Conservation (phyloP, 2,888 invertebrate genomes). For the Barypeithes pellucidus region DNA sequence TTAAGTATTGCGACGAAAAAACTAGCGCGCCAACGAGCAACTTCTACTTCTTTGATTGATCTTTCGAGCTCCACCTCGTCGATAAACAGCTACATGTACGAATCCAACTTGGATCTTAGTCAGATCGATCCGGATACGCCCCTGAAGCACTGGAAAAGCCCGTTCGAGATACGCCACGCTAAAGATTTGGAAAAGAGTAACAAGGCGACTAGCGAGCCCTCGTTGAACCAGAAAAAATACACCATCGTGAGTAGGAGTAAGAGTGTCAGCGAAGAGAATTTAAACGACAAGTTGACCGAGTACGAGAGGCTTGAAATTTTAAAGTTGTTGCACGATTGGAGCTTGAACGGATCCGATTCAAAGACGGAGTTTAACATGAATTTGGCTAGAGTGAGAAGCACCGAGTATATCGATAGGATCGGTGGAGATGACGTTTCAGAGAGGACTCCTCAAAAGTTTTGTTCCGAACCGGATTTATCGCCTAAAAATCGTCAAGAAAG, state of each 20-base stretch:
- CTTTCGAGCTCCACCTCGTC: constrained; percentile 70
- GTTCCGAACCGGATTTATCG: constrained; percentile 66
- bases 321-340: constrained; percentile 69
- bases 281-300: constrained; percentile 67
- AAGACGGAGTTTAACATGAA: constrained; percentile 63
- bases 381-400: constrained; percentile 48
- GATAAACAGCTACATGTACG: constrained; percentile 67
- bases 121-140: constrained; percentile 65
- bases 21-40: constrained; percentile 60
- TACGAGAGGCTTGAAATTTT: constrained; percentile 68
- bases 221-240: constrained; percentile 59
- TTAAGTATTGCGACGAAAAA: constrained; percentile 64
- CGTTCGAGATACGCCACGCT: constrained; percentile 80
- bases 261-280: constrained; percentile 65
- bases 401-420: constrained; percentile 47
- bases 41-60: constrained; percentile 67
- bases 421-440: constrained; percentile 54
- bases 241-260: constrained; percentile 60
- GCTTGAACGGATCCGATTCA: constrained; percentile 67
- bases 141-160: constrained; percentile 76
- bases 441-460: constrained; percentile 59
- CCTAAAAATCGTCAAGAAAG: constrained; percentile 57
- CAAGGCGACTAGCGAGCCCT: constrained; percentile 66
- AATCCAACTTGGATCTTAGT: constrained; percentile 68
- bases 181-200: constrained; percentile 81